Evolutionary conservation across 2,888 invertebrate species (phyloP).

Genomic region (Oscheius sp.): DNA sequence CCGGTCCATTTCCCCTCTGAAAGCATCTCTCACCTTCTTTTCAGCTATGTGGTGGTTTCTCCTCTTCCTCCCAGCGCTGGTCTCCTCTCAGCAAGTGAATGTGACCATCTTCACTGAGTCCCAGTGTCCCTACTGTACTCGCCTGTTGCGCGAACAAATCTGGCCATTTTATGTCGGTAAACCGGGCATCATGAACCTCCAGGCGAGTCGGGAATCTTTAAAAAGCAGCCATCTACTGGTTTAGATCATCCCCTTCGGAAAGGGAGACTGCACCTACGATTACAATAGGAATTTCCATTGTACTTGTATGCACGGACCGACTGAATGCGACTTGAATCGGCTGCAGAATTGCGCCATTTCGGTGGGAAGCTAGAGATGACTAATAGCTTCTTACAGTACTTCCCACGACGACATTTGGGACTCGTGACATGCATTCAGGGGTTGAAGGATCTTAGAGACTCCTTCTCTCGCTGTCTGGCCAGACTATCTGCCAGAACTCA

Average conservation of each 20-base stretch:
- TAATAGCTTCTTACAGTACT: constrained; percentile 44
- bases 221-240: constrained; percentile 17
- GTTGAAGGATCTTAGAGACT: constrained; percentile 62
- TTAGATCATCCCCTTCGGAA: constrained; percentile 68
- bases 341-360: constrained; percentile 69
- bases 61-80: constrained; percentile 23
- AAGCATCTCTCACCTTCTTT: neutral
- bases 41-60: constrained; percentile 16
- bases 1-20: neutral
- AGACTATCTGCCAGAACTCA: constrained; percentile 66
- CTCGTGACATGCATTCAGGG: constrained; percentile 68
- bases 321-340: constrained; percentile 68
- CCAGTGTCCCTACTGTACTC: constrained; percentile 69
- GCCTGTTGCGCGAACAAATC: constrained; percentile 66
- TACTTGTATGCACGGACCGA: constrained; percentile 69
- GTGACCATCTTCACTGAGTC: constrained; percentile 69
- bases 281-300: constrained; percentile 65
- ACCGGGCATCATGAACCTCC: constrained; percentile 69
- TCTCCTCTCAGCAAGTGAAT: constrained; percentile 52
- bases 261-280: constrained; percentile 68
- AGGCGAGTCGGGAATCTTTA: constrained; percentile 45
- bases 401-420: constrained; percentile 67
- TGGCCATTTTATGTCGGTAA: constrained; percentile 68
- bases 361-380: constrained; percentile 35
- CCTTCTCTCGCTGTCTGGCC: constrained; percentile 63